Conservation (phyloP, 2,113 vertebrate genomes). For the Hippotragus niger region DNA sequence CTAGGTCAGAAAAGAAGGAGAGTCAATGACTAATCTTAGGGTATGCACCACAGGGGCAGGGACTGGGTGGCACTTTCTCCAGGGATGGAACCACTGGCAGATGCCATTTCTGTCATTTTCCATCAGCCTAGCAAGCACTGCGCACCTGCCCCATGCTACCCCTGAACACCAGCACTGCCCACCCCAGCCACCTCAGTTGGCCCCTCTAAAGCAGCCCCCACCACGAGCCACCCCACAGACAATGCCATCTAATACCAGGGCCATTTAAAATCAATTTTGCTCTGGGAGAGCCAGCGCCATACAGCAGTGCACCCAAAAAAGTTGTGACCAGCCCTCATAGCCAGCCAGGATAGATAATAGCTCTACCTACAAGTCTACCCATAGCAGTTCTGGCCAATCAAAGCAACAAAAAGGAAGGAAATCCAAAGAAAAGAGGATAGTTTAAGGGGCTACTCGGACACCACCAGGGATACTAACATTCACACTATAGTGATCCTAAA, state of each 20-base stretch:
- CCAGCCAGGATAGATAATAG: background rate
- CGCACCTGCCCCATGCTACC: background rate
- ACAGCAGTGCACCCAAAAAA: background rate
- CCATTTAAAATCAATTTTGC: background rate
- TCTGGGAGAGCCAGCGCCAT: background rate
- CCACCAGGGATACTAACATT: background rate
- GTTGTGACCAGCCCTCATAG: background rate
- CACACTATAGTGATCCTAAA: background rate
- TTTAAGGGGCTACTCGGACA: background rate
- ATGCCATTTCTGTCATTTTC: background rate
- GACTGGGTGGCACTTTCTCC: background rate
- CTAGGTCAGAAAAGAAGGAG: background rate
- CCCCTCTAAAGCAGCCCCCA: background rate
- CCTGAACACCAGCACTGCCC: background rate
- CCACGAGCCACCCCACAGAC: accelerated
- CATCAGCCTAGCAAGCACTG: background rate
- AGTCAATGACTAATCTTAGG: background rate
- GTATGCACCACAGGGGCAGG: background rate
- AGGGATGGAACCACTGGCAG: background rate
- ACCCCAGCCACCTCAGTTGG: background rate
- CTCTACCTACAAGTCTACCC: background rate
- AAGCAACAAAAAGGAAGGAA: background rate
- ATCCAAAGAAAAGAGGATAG: background rate
- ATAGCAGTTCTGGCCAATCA: background rate
- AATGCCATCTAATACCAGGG: background rate